Evolutionary conservation across 2,888 invertebrate species (phyloP).

Genomic region (Ornithoptera alexandrae): DNA sequence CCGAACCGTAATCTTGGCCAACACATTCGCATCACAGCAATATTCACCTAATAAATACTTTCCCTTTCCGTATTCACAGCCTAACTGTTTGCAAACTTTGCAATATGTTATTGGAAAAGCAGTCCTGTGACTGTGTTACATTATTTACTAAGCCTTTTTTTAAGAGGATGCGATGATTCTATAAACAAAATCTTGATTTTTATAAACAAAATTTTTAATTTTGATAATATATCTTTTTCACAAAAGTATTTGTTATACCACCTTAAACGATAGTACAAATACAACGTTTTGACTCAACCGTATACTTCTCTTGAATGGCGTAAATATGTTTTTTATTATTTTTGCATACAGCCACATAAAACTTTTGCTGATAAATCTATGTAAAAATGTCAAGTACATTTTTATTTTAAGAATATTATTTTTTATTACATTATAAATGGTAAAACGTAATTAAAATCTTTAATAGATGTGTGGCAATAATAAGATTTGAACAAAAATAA

Average conservation of each 20-base stretch:
- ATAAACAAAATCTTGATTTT: background rate
- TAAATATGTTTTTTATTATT: too few species aligned
- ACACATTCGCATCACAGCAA: conserved; percentile 57
- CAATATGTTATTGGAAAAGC: conserved; percentile 51
- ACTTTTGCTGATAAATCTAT: too few species aligned
- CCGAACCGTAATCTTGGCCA: conserved; percentile 57
- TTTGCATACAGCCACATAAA: too few species aligned
- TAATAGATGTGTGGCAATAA: too few species aligned
- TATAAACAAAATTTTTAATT: background rate
- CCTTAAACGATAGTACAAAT: too few species aligned
- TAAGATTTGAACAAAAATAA: background rate
- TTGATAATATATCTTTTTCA: background rate
- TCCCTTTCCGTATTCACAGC: conserved; percentile 40
- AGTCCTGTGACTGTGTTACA: background rate
- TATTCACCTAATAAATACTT: conserved; percentile 75
- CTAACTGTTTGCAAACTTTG: conserved; percentile 45
- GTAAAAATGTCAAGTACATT: too few species aligned
- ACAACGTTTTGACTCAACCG: too few species aligned
- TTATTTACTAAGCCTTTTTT: background rate
- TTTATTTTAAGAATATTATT: too few species aligned
- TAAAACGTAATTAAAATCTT: too few species aligned
- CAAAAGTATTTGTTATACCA: background rate
- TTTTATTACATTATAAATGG: too few species aligned
- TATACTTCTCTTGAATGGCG: too few species aligned
- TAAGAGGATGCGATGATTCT: background rate